Evolutionary conservation across 2,797 vertebrate genomes (phyloP).

Genomic region (Lagorchestes hirsutus): DNA sequence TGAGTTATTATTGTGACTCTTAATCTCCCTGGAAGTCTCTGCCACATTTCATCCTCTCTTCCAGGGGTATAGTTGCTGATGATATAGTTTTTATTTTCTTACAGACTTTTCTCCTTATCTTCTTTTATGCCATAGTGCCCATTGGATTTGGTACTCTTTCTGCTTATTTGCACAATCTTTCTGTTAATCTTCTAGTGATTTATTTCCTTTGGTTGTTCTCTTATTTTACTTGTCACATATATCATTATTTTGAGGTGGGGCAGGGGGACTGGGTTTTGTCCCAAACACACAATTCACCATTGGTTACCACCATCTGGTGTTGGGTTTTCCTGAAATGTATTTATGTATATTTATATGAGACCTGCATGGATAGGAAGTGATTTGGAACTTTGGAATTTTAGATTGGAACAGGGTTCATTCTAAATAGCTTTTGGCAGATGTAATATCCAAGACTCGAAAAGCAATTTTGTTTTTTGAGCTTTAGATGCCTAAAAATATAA

Average conservation of each 20-base stretch:
- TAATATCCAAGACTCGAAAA: slow-evolving; percentile 49
- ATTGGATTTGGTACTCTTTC: background rate
- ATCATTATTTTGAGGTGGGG: background rate
- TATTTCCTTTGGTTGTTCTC: background rate
- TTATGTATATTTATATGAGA: background rate
- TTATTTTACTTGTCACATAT: background rate
- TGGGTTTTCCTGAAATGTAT: background rate
- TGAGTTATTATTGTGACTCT: background rate
- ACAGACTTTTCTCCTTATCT: background rate
- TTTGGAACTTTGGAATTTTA: slow-evolving; percentile 40
- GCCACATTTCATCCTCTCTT: background rate
- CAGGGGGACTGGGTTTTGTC: background rate
- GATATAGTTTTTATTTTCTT: background rate
- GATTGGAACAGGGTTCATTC: slow-evolving; percentile 10
- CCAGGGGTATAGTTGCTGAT: background rate
- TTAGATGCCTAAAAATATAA: slow-evolving; percentile 41
- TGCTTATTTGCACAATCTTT: background rate
- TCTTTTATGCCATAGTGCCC: background rate
- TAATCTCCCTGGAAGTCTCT: background rate
- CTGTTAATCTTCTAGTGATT: background rate
- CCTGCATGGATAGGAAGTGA: slow-evolving; percentile 3
- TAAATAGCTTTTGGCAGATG: slow-evolving; percentile 3
- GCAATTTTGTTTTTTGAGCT: slow-evolving; percentile 60
- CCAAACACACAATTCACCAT: background rate
- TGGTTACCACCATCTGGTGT: background rate